Evolutionary conservation across 53 echinoderm and acorn worm genomes (phyloP).

Genomic region (Henricia sp.): DNA sequence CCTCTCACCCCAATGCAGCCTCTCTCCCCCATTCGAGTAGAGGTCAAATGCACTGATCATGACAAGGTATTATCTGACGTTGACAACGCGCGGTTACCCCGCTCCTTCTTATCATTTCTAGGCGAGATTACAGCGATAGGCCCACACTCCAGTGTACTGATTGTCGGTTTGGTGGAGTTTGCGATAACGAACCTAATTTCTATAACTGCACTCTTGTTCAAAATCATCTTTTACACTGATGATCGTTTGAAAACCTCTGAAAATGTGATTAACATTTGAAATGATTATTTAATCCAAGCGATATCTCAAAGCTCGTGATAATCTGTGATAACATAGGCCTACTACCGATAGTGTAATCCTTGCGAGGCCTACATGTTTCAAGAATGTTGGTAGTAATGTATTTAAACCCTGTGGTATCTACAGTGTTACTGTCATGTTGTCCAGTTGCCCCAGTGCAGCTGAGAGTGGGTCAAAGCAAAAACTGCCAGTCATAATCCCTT

Average conservation of each 20-base stretch:
- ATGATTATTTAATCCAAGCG: not conserved
- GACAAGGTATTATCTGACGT: conserved; percentile 41
- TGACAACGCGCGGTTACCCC: conserved; percentile 23
- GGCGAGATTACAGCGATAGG: conserved; percentile 9
- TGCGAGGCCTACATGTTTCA: too few species aligned
- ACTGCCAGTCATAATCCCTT: not conserved
- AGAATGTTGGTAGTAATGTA: too few species aligned
- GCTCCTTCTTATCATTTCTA: not conserved
- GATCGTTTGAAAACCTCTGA: conserved; percentile 14
- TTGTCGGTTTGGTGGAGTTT: too few species aligned
- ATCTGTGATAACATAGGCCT: too few species aligned
- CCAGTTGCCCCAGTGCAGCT: too few species aligned
- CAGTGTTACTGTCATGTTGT: too few species aligned
- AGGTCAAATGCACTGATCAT: conserved; percentile 42
- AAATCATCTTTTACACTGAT: too few species aligned
- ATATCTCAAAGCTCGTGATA: too few species aligned
- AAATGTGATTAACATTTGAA: conserved; percentile 45
- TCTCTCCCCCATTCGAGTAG: not conserved
- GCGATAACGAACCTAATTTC: too few species aligned
- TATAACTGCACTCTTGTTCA: too few species aligned
- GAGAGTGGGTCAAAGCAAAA: not conserved
- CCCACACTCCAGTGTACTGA: too few species aligned
- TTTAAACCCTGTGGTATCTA: too few species aligned
- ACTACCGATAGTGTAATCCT: not conserved
- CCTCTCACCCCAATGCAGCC: not conserved